Conservation (phyloP, 2,113 vertebrate genomes). For the Zosterops hypoxanthus region DNA sequence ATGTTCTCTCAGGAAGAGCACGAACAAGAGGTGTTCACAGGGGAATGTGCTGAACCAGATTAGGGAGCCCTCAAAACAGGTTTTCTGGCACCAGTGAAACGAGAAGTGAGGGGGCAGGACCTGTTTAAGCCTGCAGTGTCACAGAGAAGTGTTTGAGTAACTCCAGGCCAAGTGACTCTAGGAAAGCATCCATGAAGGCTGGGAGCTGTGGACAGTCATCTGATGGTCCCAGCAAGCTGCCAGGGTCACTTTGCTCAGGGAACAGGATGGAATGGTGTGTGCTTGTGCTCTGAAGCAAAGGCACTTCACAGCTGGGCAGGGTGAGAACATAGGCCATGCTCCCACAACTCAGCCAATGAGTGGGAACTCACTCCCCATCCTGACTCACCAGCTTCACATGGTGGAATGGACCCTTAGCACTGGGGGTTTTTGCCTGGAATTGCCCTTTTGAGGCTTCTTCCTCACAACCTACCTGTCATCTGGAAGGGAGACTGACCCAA, state of each 20-base stretch:
- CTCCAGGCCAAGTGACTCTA: not conserved
- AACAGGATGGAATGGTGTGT: not conserved
- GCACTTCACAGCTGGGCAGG: not conserved
- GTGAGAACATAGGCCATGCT: not conserved
- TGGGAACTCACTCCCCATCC: rapidly evolving
- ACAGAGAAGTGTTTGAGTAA: not conserved
- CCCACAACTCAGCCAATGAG: not conserved
- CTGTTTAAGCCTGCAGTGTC: not conserved
- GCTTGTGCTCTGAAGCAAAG: not conserved
- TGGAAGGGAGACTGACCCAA: slow-evolving; percentile 83
- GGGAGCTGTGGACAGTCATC: not conserved
- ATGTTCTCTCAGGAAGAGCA: not conserved
- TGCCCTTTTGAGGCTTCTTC: not conserved
- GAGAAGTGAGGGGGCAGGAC: not conserved
- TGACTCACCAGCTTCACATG: not conserved
- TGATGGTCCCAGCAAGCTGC: not conserved
- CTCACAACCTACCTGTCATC: slow-evolving; percentile 80
- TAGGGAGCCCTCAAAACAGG: not conserved
- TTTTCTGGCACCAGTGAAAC: not conserved
- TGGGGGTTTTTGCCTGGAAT: not conserved
- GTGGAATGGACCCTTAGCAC: not conserved
- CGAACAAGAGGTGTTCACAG: not conserved
- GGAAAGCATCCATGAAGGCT: not conserved
- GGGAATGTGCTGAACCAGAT: not conserved
- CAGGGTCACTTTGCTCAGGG: not conserved